These are phyloP conservation scores for Tethya wilhelma DNA, from an alignment of 37 sponge, comb jelly and placozoan genomes.

Conservation along the genomic window DNA sequence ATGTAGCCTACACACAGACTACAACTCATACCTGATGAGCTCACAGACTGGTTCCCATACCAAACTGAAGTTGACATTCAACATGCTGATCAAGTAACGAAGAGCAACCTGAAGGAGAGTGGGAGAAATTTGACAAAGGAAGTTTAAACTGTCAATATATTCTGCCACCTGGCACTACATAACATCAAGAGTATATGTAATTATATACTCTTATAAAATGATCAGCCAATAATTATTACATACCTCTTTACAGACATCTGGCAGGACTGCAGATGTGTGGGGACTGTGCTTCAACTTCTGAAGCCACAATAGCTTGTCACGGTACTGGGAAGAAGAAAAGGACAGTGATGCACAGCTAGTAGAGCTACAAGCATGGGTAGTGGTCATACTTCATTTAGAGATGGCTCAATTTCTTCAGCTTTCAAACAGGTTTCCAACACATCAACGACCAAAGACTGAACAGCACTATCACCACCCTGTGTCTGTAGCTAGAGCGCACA, in stretches of 20 bases:
- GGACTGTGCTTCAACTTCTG: conserved; percentile 55
- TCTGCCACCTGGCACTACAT: too few relatives aligned
- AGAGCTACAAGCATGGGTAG: too few relatives aligned
- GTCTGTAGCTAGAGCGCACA: too few relatives aligned
- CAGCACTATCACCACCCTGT: too few relatives aligned
- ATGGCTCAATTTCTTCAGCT: conserved; percentile 44
- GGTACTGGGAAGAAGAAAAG: conserved; percentile 40
- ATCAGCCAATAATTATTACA: too few relatives aligned
- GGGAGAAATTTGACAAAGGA: background rate
- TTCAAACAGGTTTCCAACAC: conserved; percentile 47
- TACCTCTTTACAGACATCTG: conserved; percentile 60
- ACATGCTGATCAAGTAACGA: conserved; percentile 71
- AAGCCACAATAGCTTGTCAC: conserved; percentile 53
- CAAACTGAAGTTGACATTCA: conserved; percentile 89
- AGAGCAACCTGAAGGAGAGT: conserved; percentile 61
- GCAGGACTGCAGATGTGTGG: conserved; percentile 8
- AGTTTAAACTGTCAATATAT: too few relatives aligned
- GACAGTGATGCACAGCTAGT: too few relatives aligned
- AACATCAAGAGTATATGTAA: too few relatives aligned
- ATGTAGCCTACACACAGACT: conserved; percentile 9
- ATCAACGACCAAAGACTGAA: too few relatives aligned
- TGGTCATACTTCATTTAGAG: conserved; percentile 52
- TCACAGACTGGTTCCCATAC: conserved; percentile 75
- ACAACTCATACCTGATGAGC: conserved; percentile 54
- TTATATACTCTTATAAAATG: too few relatives aligned